Percentiles rank a stretch among this genome's conserved stretches.
Evolutionary conservation across 2,113 vertebrate species (phyloP).

Genomic region (Eolophus roseicapilla): DNA sequence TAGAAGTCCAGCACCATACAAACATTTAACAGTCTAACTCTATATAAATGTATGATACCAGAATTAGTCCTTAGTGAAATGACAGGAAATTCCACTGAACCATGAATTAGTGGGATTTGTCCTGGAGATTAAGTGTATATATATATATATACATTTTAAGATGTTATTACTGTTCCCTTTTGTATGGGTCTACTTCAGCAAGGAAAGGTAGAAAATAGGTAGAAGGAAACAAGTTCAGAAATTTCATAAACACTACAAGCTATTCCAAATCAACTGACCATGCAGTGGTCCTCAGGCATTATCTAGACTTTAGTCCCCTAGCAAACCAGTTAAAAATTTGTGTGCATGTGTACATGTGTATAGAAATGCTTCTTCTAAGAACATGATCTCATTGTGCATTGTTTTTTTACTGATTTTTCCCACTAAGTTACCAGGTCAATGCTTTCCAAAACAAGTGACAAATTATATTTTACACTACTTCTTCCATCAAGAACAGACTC

Average conservation of each 20-base stretch:
- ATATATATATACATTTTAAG: not conserved
- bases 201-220: not conserved
- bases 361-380: not conserved
- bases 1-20: not conserved
- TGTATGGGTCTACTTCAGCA: not conserved
- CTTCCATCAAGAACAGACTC: not conserved
- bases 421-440: not conserved
- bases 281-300: not conserved
- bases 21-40: not conserved
- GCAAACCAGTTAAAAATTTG: not conserved
- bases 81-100: not conserved
- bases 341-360: too few relatives aligned
- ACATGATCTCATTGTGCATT: not conserved
- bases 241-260: not conserved
- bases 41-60: not conserved
- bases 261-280: not conserved
- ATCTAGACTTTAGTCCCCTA: not conserved
- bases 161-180: not conserved
- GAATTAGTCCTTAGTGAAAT: not conserved
- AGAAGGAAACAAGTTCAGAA: not conserved
- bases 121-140: not conserved
- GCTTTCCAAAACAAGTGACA: not conserved
- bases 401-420: not conserved
- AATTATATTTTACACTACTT: not conserved
- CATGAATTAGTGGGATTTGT: not conserved